A percentile compares a stretch with the other conserved stretches of the same genome.
phyloP scores from a whole-genome alignment of 2,888 invertebrate genomes.

The Megamerina dolium region DNA sequence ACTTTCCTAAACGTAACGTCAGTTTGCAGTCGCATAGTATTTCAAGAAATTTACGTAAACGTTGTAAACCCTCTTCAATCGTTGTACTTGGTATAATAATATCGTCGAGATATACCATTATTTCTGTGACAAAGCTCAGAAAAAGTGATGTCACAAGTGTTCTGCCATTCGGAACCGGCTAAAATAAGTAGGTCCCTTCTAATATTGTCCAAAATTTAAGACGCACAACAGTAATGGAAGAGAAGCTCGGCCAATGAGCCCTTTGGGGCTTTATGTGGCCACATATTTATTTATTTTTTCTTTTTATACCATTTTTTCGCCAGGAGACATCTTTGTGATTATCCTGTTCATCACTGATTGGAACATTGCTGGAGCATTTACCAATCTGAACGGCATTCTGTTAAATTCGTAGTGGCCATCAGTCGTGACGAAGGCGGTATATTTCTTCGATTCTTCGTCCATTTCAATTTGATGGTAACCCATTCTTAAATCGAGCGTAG shows the following conservation, averaged over 20 bases:
- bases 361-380: conserved; percentile 17
- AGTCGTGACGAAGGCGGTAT: conserved; percentile 14
- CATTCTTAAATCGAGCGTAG: conserved; percentile 15
- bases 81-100: conserved; percentile 18
- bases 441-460: conserved; percentile 5
- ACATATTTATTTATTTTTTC: too few species aligned
- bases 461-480: conserved; percentile 19
- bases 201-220: too few species aligned
- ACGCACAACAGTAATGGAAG: too few species aligned
- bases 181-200: too few species aligned
- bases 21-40: conserved; percentile 15
- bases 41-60: conserved; percentile 10
- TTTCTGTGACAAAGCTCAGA: too few species aligned
- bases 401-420: too few species aligned
- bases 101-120: conserved; percentile 19
- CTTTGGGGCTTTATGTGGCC: too few species aligned
- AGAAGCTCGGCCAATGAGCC: too few species aligned
- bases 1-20: conserved; percentile 19
- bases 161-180: too few species aligned
- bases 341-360: conserved; percentile 16
- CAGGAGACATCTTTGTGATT: conserved; percentile 5
- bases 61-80: conserved; percentile 12
- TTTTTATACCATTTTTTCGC: too few species aligned
- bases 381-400: conserved; percentile 18
- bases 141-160: too few species aligned